Evolutionary conservation across 1,140 invertebrate species (phyloP).

Genomic region (Eupristina koningsbergeri): DNA sequence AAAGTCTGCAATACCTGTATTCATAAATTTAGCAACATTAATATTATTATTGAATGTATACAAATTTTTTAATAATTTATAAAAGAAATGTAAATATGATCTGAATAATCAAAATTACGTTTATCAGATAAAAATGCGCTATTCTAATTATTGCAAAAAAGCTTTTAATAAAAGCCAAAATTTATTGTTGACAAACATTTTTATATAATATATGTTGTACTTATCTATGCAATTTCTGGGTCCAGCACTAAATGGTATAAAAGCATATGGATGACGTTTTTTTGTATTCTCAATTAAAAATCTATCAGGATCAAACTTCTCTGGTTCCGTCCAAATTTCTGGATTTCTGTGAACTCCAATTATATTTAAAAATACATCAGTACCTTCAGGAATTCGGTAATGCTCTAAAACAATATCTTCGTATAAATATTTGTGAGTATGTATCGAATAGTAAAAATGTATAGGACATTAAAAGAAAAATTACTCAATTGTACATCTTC

Average conservation of each 20-base stretch:
- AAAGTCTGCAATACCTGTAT: no score
- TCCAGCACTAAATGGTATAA: constrained; percentile 84
- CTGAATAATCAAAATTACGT: no score
- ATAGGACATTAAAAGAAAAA: background rate
- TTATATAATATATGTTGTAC: background rate
- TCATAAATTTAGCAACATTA: no score
- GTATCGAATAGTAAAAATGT: no score
- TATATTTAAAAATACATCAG: constrained; percentile 71
- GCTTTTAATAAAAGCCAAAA: no score
- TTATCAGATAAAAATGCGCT: no score
- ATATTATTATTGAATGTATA: no score
- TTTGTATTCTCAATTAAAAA: constrained; percentile 77
- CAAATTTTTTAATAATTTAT: no score
- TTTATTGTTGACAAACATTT: background rate
- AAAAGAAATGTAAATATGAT: no score
- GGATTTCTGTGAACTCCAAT: constrained; percentile 79
- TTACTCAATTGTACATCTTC: constrained; percentile 65
- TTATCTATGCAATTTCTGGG: constrained; percentile 83
- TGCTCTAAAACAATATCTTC: constrained; percentile 53
- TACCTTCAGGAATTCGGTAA: constrained; percentile 65
- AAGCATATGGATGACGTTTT: constrained; percentile 75
- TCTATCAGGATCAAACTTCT: constrained; percentile 83
- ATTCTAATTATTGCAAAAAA: no score
- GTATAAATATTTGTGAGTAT: background rate
- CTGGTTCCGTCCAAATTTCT: constrained; percentile 81